Evolutionary conservation across 2,113 vertebrate species (phyloP), one percentile per base, ranked within the genome.

Genomic region (Spermophilus dauricus): DNA sequence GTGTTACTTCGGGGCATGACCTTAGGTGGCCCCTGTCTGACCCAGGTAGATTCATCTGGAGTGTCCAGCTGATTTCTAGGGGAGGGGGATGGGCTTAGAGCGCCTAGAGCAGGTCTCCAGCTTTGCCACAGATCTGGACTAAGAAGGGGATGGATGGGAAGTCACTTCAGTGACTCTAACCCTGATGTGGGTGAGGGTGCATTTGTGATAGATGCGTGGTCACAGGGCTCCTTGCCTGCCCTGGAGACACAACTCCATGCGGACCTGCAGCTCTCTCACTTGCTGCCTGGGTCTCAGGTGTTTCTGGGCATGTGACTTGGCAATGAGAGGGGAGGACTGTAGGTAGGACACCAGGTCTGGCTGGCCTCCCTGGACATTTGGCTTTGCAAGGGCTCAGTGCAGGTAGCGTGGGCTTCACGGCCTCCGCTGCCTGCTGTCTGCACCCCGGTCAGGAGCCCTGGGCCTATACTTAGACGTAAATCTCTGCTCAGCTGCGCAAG

Each of bases 1-100:
- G 86, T n/a, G 2, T 34, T 28, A 65, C 34, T 58, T 75, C 1
- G 1, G 28, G 80, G 14, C 39, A 16, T 0, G 9, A 53, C 34
- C 80, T 69, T 58, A 56, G 28, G 76, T 51, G 84, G 65, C 65
- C 67, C 20, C 10, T 7, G 20, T 18, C 11, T 37, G 20, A 11
- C 42, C 30, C 42, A 51, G 42, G 92, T 81, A 2, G 65, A 76
- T 80, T 89, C 84, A 70, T 48, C 61, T 5, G n/a, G 42, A 39
- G 69, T 89, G 93, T 96, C 80, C 56, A 88, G 20, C 28, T 94
- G 94, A 89, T 95, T 94, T 95, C 92, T 80, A 45, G 58, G 76
- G 39, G 83, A 56, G 32, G 63, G 37, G 77, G 53, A 16, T 75
- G 76, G 78, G 83, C 86, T 94, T 85, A 91, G 0, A 14, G 26